phyloP scores from a whole-genome alignment of 2,113 vertebrate genomes.

The Toxotes chatareus region DNA sequence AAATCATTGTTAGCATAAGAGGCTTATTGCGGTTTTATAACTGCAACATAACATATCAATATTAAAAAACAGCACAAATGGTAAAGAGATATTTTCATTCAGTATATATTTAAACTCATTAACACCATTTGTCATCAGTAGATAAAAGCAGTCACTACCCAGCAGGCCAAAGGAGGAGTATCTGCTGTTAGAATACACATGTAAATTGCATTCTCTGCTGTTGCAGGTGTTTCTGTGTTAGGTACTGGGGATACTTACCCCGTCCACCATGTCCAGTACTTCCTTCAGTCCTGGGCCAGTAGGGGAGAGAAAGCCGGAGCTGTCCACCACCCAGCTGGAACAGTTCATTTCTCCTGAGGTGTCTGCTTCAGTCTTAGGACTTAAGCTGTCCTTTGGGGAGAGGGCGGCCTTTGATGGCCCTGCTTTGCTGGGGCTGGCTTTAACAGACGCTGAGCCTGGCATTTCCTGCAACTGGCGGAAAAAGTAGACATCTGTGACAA shows the following conservation, averaged over 20 bases:
- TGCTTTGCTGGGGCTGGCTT: slow-evolving; percentile 19
- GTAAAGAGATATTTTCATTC: not conserved
- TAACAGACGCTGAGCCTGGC: not conserved
- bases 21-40: not conserved
- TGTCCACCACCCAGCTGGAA: slow-evolving; percentile 92
- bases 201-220: not conserved
- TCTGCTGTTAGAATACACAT: not conserved
- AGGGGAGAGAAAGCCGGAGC: slow-evolving; percentile 89
- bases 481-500: not conserved
- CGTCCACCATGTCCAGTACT: slow-evolving; percentile 95
- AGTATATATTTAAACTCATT: not conserved
- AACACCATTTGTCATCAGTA: not conserved
- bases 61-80: not conserved
- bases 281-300: slow-evolving; percentile 87
- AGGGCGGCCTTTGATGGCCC: slow-evolving; percentile 29
- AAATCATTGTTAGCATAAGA: not conserved
- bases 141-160: not conserved
- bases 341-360: slow-evolving; percentile 63
- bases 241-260: slow-evolving; percentile 82
- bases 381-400: slow-evolving; percentile 55
- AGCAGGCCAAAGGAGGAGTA: not conserved
- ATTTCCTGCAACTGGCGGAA: slow-evolving; percentile 53
- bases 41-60: not conserved
- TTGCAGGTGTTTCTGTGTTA: not conserved
- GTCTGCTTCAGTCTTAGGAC: slow-evolving; percentile 71